Evolutionary conservation across 2,797 vertebrate species (phyloP).

Genomic region (Sphenopsis melanotis): DNA sequence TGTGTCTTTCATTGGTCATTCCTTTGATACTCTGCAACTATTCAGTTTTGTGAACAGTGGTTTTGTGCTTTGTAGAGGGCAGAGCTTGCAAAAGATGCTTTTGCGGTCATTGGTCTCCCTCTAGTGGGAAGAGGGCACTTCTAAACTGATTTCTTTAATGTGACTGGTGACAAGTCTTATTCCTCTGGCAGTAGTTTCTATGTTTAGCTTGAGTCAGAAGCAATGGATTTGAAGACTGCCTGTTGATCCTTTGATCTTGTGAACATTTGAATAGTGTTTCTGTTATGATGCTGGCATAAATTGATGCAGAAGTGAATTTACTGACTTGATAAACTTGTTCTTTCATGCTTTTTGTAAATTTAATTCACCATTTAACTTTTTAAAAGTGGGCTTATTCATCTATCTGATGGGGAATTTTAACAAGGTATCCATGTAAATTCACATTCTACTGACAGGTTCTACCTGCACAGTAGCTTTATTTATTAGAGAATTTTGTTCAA

Average conservation of each 20-base stretch:
- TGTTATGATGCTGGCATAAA: neutral
- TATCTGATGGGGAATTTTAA: neutral
- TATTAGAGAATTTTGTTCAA: neutral
- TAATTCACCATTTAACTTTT: neutral
- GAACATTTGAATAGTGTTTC: neutral
- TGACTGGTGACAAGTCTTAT: neutral
- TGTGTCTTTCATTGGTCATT: neutral
- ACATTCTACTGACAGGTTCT: neutral
- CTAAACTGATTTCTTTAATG: neutral
- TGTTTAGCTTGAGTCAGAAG: neutral
- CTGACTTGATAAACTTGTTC: neutral
- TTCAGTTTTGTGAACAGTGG: neutral
- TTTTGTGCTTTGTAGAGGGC: neutral
- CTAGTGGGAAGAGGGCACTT: slow-evolving; percentile 29
- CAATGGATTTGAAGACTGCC: neutral
- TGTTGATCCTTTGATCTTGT: neutral
- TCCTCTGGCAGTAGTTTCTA: neutral
- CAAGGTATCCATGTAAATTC: neutral
- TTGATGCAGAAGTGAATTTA: neutral
- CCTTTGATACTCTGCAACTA: neutral
- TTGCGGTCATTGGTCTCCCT: slow-evolving; percentile 42
- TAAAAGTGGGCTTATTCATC: neutral
- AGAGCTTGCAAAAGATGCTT: neutral
- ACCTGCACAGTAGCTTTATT: neutral
- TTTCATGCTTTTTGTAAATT: neutral